Percentiles rank a stretch among this genome's conserved stretches.
These are phyloP conservation scores for Ectobius pallidus DNA, from an alignment of 2,888 invertebrate genomes.

Conservation along the genomic window DNA sequence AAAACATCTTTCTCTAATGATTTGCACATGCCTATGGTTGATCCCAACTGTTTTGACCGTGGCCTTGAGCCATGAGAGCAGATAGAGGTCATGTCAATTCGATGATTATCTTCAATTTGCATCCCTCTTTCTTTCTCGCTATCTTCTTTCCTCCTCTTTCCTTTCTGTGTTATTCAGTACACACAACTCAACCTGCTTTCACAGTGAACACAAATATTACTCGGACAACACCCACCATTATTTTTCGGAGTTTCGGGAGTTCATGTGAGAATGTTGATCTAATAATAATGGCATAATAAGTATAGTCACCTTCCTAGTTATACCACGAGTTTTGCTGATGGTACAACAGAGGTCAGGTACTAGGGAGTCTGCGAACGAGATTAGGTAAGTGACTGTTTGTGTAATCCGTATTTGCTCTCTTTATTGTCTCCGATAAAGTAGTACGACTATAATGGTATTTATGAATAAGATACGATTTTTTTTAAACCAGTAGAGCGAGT, in stretches of 20 bases:
- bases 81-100: slow-evolving; percentile 37
- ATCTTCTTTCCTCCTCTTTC: background rate
- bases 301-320: background rate
- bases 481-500: no score
- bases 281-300: background rate
- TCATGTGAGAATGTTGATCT: background rate
- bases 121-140: slow-evolving; percentile 6
- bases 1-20: no score
- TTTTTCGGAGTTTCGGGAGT: background rate
- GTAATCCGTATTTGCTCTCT: no score
- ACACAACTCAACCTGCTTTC: slow-evolving; percentile 16
- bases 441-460: no score
- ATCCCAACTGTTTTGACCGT: background rate
- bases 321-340: background rate
- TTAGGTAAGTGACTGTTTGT: no score
- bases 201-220: background rate
- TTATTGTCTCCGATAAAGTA: no score
- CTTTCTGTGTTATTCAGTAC: background rate
- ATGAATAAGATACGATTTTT: no score
- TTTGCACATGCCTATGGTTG: background rate
- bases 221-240: background rate
- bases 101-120: slow-evolving; percentile 35
- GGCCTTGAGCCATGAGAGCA: slow-evolving; percentile 29
- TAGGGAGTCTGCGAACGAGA: no score
- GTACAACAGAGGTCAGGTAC: no score